phyloP scores from a whole-genome alignment of 2,888 invertebrate species.

The Siphlonurus alternatus region DNA sequence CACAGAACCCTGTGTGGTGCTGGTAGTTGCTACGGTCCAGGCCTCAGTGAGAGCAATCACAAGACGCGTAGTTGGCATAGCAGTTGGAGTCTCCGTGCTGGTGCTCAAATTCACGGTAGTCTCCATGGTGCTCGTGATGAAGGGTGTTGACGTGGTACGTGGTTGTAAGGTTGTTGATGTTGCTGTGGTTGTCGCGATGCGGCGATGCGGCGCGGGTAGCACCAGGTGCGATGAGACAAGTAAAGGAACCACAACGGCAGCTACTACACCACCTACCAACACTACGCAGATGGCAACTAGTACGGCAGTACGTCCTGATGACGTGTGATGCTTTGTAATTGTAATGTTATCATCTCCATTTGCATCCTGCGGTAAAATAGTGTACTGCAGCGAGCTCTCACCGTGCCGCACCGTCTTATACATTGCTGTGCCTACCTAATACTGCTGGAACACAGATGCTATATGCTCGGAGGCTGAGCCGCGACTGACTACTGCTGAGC shows the following conservation, averaged over 20 bases:
- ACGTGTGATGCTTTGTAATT: not conserved
- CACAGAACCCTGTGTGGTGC: not conserved
- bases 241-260: slow-evolving; percentile 21
- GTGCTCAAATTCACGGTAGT: not conserved
- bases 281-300: slow-evolving; percentile 18
- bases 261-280: slow-evolving; percentile 19
- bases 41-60: not conserved
- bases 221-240: slow-evolving; percentile 21
- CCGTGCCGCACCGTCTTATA: slow-evolving; percentile 60
- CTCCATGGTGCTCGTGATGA: not conserved
- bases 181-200: slow-evolving; percentile 7
- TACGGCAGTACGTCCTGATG: not conserved
- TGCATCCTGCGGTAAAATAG: slow-evolving; percentile 53
- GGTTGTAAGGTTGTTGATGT: slow-evolving; percentile 10
- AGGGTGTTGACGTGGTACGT: not conserved
- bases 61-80: not conserved
- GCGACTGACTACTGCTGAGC: not conserved
- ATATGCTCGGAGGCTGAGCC: not conserved
- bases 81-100: not conserved
- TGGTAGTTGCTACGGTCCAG: not conserved
- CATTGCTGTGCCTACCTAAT: slow-evolving; percentile 28
- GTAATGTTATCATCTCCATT: slow-evolving; percentile 1
- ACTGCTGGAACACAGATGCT: not conserved
- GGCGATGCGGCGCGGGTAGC: slow-evolving; percentile 17
- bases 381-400: slow-evolving; percentile 56